Percentiles rank a stretch among this genome's conserved stretches.
Conservation (phyloP, 2,888 invertebrate genomes). For the Tubulanus polymorphus region DNA sequence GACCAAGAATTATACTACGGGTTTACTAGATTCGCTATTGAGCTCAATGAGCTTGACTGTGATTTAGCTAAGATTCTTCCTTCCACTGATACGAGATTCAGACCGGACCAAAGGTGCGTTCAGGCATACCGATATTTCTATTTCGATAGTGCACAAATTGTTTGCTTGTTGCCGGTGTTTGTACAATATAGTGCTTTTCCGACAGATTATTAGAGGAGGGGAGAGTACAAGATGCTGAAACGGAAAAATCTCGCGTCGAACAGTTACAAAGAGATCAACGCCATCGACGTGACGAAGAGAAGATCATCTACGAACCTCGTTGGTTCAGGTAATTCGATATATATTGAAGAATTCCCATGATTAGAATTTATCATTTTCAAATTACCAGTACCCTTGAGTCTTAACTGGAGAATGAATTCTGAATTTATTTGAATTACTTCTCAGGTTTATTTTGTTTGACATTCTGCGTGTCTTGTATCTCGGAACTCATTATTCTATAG, state of each 20-base stretch:
- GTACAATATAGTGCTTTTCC: neutral
- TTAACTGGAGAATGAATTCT: neutral
- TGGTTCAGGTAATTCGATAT: conserved; percentile 63
- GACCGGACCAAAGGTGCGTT: conserved; percentile 63
- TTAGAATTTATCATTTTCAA: neutral
- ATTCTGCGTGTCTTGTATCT: conserved; percentile 9
- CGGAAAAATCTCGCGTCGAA: conserved; percentile 68
- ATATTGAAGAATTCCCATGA: neutral
- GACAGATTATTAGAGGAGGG: conserved; percentile 68
- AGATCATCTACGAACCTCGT: conserved; percentile 51
- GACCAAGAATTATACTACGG: conserved; percentile 78
- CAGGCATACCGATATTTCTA: neutral
- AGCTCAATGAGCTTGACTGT: conserved; percentile 70
- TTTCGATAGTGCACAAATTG: no score
- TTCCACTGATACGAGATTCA: conserved; percentile 71
- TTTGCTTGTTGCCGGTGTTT: no score
- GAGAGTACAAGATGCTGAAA: conserved; percentile 68
- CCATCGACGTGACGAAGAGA: conserved; percentile 61
- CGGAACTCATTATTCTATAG: no score
- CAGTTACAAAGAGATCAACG: conserved; percentile 70
- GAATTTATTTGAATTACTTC: neutral
- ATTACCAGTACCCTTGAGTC: neutral
- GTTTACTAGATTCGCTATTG: conserved; percentile 79
- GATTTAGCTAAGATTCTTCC: conserved; percentile 61
- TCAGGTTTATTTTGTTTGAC: neutral